phyloP scores from a whole-genome alignment of 2,797 vertebrate genomes.

The Poeciliopsis gracilis region DNA sequence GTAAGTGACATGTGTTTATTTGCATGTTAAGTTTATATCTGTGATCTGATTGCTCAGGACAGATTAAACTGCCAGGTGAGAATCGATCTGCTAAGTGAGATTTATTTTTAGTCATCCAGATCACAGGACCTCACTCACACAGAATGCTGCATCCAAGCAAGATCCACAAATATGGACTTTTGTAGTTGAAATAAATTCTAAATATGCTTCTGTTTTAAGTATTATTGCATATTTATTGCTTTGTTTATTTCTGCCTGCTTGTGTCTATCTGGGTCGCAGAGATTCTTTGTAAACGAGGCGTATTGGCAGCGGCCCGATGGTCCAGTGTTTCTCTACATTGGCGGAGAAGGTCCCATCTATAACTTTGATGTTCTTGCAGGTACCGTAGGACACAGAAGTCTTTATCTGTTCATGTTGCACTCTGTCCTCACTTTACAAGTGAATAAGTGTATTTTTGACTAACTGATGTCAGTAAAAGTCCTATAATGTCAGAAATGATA shows the following conservation, averaged over 20 bases:
- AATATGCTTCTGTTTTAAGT: background rate
- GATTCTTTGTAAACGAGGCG: slow-evolving; percentile 83
- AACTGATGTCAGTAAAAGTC: background rate
- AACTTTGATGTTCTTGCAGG: slow-evolving; percentile 79
- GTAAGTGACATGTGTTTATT: background rate
- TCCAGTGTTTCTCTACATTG: slow-evolving; percentile 87
- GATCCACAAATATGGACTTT: background rate
- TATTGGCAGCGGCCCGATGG: slow-evolving; percentile 76
- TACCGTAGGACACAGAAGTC: slow-evolving; percentile 37
- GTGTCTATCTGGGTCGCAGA: slow-evolving; percentile 59
- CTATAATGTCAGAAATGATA: background rate
- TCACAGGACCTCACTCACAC: background rate
- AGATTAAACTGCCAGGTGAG: background rate
- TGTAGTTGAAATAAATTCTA: background rate
- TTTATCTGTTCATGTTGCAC: background rate
- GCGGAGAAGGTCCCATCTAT: slow-evolving; percentile 81
- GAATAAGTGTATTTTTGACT: background rate
- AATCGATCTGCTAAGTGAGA: background rate
- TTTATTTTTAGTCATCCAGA: background rate
- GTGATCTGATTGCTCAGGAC: background rate
- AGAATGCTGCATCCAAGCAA: background rate
- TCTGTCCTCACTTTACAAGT: background rate
- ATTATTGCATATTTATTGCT: background rate
- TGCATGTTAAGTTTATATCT: background rate
- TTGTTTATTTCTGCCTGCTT: background rate